Evolutionary conservation across 1,140 invertebrate genomes (phyloP), one percentile per base, ranked within the genome.

Genomic region (Heliconius eleuchia): DNA sequence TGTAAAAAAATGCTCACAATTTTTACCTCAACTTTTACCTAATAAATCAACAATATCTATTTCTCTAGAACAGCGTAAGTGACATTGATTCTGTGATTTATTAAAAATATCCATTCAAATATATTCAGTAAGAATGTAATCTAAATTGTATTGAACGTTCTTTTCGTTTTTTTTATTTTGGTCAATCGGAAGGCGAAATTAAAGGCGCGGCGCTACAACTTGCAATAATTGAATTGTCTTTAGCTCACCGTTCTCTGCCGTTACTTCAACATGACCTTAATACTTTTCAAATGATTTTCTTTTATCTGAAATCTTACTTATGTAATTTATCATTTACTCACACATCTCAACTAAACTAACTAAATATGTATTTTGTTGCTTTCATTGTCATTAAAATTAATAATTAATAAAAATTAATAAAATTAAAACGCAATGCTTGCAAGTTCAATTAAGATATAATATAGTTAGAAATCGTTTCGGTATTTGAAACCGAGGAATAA

Each of bases 221-320:
- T 76, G 78, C 82, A 82, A 82, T 85, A 87, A 87, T 86, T 87
- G 85, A 84, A 87, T 87, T 86, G 80, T 86, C 82, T 84, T 84
- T 76, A 76, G 42, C 37, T 70, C 23, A 76, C 74, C 37, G 60
- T 76, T 81, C 66, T 76, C 76, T 55, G 74, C 46, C 76, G 71
- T 81, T 84, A 78, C 76, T 73, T 78, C 76, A 71, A 76, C 81
- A 78, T 73, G 74, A 37, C 75, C 66, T 74, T 81, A 79, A 77
- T 78, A 72, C 73, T 79, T 77, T 76, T 73, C 50, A 52, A 60
- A 77, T 66, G 60, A 27, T 66, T 66, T 66, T 66, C 23, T 30
- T 66, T 16, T 66, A 66, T 66, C 60, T 27, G 3, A 66, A 66
- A 66, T 66, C 11, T 66, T 66, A 66, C 13, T 66, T 66, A 66